Evolutionary conservation across 2,113 vertebrate species (phyloP).

Genomic region (Alethe diademata): DNA sequence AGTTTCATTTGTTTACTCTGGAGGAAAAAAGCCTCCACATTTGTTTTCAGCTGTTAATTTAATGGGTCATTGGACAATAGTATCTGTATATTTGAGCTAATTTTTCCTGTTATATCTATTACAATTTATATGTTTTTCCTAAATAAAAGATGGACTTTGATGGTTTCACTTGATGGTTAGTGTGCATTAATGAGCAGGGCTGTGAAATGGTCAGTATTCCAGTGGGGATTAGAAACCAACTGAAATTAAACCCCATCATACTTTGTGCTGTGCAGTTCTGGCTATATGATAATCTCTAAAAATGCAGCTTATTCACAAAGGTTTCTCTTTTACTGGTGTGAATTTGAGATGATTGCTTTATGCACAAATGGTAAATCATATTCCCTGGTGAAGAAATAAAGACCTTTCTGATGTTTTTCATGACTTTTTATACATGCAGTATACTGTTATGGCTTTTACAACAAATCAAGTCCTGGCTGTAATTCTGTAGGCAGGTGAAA

Average conservation of each 20-base stretch:
- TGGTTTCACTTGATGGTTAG: slow-evolving; percentile 2
- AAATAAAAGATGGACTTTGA: slow-evolving; percentile 47
- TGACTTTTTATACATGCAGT: not conserved
- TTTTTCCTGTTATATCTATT: slow-evolving; percentile 60
- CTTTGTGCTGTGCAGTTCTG: slow-evolving; percentile 22
- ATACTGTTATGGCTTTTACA: not conserved
- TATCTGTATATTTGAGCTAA: slow-evolving; percentile 74
- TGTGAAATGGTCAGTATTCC: not conserved
- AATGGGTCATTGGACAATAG: slow-evolving; percentile 23
- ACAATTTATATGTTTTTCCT: slow-evolving; percentile 53
- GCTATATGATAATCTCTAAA: not conserved
- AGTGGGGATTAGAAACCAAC: not conserved
- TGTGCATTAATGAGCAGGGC: not conserved
- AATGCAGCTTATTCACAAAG: slow-evolving; percentile 24
- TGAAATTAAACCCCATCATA: not conserved
- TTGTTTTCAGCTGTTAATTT: slow-evolving; percentile 32
- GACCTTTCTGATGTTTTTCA: slow-evolving; percentile 57
- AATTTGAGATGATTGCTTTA: not conserved
- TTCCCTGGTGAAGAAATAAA: slow-evolving; percentile 61
- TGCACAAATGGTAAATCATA: slow-evolving; percentile 36
- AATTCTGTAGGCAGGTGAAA: not conserved
- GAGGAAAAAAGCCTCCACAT: not conserved
- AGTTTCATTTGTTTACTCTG: slow-evolving; percentile 52
- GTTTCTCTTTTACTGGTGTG: not conserved
- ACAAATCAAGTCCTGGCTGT: slow-evolving; percentile 31